Percentiles rank a stretch among this genome's conserved stretches.
These are phyloP conservation scores for Anas flavirostris DNA, from an alignment of 2,797 vertebrate species.

Conservation along the genomic window DNA sequence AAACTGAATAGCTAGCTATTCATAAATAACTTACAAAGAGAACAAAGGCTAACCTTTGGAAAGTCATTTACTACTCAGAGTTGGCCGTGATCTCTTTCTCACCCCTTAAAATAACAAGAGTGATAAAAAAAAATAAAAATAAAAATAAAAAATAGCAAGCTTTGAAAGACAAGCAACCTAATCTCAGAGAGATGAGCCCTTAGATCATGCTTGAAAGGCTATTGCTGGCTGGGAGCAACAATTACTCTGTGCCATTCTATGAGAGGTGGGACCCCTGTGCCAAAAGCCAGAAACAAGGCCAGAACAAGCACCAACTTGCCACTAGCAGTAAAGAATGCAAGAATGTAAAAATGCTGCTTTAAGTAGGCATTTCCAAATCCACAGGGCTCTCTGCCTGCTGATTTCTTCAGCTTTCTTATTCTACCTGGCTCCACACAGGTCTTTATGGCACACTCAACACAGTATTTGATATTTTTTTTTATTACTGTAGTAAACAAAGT, in stretches of 20 bases:
- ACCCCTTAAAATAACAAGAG: constrained; percentile 32
- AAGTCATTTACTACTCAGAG: constrained; percentile 22
- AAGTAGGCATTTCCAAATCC: background rate
- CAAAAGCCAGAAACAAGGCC: constrained; percentile 9
- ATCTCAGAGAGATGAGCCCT: constrained; percentile 30
- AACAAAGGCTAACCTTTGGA: constrained; percentile 32
- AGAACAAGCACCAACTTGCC: constrained; percentile 1
- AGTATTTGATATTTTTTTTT: background rate
- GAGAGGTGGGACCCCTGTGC: background rate
- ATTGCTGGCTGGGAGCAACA: background rate
- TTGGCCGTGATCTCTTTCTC: background rate
- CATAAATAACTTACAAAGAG: constrained; percentile 37
- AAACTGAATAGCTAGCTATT: constrained; percentile 40
- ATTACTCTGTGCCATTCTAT: background rate
- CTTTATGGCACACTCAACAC: background rate
- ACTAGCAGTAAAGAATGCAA: background rate
- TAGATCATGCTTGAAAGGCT: constrained; percentile 23
- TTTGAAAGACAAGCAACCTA: constrained; percentile 40
- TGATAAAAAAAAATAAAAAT: constrained; percentile 43
- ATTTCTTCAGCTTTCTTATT: background rate
- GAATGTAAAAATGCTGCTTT: background rate
- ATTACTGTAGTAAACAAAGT: background rate
- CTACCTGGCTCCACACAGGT: background rate
- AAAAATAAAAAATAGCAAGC: background rate
- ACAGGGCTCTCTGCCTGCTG: background rate